Conservation (phyloP, 2,113 vertebrate species). For the Megaleporinus macrocephalus region DNA sequence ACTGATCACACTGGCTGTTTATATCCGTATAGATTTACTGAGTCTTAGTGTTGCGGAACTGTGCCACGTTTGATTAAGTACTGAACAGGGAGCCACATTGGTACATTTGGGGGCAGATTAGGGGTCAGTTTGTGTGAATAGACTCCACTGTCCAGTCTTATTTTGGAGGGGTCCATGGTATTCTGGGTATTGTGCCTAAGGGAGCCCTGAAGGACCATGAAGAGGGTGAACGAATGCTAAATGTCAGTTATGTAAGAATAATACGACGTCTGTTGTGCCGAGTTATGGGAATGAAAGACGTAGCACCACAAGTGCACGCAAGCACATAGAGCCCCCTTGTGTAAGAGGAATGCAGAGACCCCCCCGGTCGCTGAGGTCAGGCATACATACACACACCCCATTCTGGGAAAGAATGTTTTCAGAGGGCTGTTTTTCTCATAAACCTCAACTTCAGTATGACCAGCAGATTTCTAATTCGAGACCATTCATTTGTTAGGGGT, state of each 20-base stretch:
- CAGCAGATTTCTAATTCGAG: too few species aligned
- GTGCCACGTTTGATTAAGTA: neutral
- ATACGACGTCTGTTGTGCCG: constrained; percentile 16
- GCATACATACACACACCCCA: constrained; percentile 11
- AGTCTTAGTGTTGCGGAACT: too few species aligned
- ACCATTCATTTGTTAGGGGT: neutral
- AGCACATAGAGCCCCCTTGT: constrained; percentile 37
- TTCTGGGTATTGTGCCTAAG: constrained; percentile 20
- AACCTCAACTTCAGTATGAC: neutral
- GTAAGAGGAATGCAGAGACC: constrained; percentile 33
- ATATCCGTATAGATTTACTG: too few species aligned
- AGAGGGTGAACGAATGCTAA: constrained; percentile 4
- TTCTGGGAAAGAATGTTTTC: constrained; percentile 19
- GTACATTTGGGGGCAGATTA: neutral
- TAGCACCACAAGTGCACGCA: neutral
- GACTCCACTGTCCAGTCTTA: neutral
- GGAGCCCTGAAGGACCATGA: neutral
- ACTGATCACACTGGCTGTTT: too few species aligned
- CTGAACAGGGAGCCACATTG: too few species aligned
- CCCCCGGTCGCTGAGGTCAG: constrained; percentile 11
- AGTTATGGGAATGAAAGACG: constrained; percentile 25
- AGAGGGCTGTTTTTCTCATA: constrained; percentile 13
- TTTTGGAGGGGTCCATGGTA: constrained; percentile 1
- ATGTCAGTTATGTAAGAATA: constrained; percentile 53
- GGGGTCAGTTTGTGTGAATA: neutral